These are phyloP conservation scores for Phalanger gymnotis DNA, from an alignment of 2,797 vertebrate genomes.

Conservation along the genomic window DNA sequence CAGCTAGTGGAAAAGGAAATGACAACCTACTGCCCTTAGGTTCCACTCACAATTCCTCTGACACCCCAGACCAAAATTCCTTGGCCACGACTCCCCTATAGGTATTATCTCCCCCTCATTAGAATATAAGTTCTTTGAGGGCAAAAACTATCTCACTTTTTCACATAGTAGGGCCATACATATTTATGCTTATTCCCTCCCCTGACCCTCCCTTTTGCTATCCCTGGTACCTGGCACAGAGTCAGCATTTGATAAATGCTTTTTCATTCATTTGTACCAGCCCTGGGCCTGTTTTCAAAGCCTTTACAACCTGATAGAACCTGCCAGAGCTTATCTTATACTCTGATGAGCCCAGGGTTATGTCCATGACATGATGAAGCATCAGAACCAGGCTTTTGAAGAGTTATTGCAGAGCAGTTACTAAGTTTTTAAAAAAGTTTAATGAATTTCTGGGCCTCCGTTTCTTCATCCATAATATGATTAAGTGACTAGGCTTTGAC, in stretches of 20 bases:
- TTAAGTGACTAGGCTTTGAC: background rate
- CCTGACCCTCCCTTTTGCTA: background rate
- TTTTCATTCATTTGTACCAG: background rate
- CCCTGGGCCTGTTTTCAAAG: background rate
- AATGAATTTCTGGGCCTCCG: background rate
- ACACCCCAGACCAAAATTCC: background rate
- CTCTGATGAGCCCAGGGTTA: background rate
- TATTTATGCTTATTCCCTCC: too few species aligned
- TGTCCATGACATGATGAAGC: background rate
- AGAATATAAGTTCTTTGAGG: background rate
- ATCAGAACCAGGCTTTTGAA: background rate
- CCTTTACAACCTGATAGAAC: background rate
- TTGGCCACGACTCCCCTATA: background rate
- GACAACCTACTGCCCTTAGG: background rate
- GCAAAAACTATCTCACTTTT: background rate
- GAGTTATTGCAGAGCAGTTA: background rate
- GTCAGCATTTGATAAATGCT: too few species aligned
- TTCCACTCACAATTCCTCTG: background rate
- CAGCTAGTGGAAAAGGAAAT: background rate
- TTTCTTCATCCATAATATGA: background rate
- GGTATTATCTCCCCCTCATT: too few species aligned
- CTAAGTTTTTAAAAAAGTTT: background rate
- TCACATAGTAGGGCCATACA: background rate
- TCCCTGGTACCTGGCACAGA: background rate
- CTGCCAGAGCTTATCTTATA: background rate